A percentile compares a stretch with the other conserved stretches of the same genome.
Conservation (phyloP, 2,113 vertebrate genomes). For the Bos taurus region ARS-UCD2.0 NC_037329.1:1240501-1241000, state of each 20-base stretch:
- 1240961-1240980: no score
- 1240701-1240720: neutral
- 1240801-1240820: neutral
- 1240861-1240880: neutral
- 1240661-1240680: neutral
- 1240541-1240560: slow-evolving; percentile 95
- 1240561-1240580: slow-evolving; percentile 92
- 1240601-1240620: slow-evolving; percentile 81
- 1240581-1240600: slow-evolving; percentile 91
- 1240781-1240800: neutral
- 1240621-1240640: slow-evolving; percentile 30
- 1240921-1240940: neutral
- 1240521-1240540: slow-evolving; percentile 94
- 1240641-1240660: neutral
- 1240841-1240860: neutral
- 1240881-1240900: neutral
- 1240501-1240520: slow-evolving; percentile 79
- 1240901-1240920: neutral
- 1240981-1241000: fast-evolving
- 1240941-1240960: neutral
- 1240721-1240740: neutral
- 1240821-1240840: neutral
- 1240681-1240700: neutral
- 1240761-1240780: neutral
- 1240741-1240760: neutral